These are phyloP conservation scores for Dendrocincla fuliginosa DNA, from an alignment of 2,797 vertebrate genomes.

Conservation along the genomic window DNA sequence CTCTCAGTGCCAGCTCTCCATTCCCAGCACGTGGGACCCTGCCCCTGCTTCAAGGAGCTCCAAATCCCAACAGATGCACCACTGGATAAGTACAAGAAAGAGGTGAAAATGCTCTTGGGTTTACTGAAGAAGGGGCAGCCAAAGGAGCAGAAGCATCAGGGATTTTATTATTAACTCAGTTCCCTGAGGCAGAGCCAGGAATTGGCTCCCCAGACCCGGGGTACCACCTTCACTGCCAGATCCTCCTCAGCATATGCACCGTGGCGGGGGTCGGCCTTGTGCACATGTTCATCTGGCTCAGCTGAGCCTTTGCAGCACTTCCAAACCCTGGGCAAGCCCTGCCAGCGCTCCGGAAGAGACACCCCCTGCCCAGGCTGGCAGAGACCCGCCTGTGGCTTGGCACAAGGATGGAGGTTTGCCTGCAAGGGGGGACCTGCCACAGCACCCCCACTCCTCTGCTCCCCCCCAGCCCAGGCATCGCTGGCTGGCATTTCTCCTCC, in stretches of 20 bases:
- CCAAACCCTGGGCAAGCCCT: neutral
- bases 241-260: neutral
- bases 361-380: neutral
- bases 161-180: neutral
- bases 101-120: neutral
- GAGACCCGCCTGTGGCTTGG: neutral
- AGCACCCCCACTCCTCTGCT: neutral
- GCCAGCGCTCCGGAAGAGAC: neutral
- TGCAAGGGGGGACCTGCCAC: rapidly evolving
- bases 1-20: neutral
- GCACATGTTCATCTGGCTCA: slow-evolving; percentile 20
- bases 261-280: rapidly evolving
- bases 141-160: neutral
- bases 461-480: rapidly evolving
- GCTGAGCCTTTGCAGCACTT: neutral
- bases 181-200: neutral
- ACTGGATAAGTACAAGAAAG: neutral
- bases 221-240: neutral
- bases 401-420: neutral
- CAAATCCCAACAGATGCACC: neutral
- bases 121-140: neutral
- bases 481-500: neutral
- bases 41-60: neutral
- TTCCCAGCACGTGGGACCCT: neutral
- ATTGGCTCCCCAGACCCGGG: neutral